Evolutionary conservation across 2,888 invertebrate genomes (phyloP).

Genomic region (Melanophora roralis): DNA sequence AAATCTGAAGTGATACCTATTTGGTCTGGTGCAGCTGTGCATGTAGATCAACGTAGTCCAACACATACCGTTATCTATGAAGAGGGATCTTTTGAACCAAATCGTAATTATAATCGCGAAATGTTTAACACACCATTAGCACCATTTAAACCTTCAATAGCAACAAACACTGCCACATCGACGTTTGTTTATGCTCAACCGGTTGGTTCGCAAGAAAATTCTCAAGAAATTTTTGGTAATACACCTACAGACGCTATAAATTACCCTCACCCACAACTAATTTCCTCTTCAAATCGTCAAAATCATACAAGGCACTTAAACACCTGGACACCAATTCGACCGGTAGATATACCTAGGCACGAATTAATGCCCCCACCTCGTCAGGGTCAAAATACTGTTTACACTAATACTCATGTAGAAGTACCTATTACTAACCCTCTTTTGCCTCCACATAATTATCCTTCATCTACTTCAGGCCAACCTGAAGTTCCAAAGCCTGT

Average conservation of each 20-base stretch:
- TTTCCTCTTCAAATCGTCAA: conserved; percentile 58
- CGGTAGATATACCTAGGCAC: conserved; percentile 28
- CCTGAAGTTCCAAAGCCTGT: not conserved
- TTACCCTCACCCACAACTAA: conserved; percentile 25
- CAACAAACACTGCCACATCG: conserved; percentile 43
- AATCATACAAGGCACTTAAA: conserved; percentile 66
- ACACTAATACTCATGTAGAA: conserved; percentile 27
- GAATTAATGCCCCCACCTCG: conserved; percentile 56
- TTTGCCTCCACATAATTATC: conserved; percentile 1
- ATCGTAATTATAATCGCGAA: conserved; percentile 71
- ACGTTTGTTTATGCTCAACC: conserved; percentile 72
- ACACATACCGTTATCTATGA: conserved; percentile 68
- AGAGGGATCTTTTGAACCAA: conserved; percentile 72
- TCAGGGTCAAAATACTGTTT: conserved; percentile 30
- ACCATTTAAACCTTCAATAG: conserved; percentile 64
- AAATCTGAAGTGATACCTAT: conserved; percentile 23
- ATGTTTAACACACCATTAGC: conserved; percentile 69
- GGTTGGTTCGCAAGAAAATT: conserved; percentile 68
- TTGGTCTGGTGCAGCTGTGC: conserved; percentile 67
- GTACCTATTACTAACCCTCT: conserved; percentile 13
- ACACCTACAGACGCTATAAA: conserved; percentile 44
- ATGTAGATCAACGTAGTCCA: conserved; percentile 65
- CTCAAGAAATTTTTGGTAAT: conserved; percentile 64
- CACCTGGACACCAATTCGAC: conserved; percentile 38
- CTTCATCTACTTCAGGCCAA: not conserved